Base-by-base conservation (phyloP, 2,888 invertebrate species). In the Sesia bembeciformis region DNA sequence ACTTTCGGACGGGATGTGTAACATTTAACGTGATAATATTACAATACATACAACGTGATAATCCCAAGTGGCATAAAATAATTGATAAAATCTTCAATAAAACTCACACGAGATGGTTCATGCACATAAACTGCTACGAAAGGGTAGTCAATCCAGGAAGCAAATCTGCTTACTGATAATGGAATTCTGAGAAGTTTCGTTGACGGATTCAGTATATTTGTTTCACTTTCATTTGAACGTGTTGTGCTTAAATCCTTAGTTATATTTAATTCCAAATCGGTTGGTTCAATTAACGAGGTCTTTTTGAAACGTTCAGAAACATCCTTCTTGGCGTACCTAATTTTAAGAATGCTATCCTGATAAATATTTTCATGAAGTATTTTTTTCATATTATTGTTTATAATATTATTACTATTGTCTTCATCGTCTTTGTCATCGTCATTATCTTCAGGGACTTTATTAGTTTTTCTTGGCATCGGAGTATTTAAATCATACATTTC, bases 101-200 rank as follows among this genome's bases (percentile, higher is more conserved):
- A 46, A 58, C 64, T 61, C 62, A 86, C 87, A 69, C 82, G 78
- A 7, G 68, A 72, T n/a, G 82, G 81, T 62, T 87, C 79, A 62
- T 85, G 79, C 52, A 84, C 60, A 60, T 85, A 87, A 41, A 76
- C 81, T 52, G 84, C 84, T 57, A 70, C 67, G 64, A 78, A 87
- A 7, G 85, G 80, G 61, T 76, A 81, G 41, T 78, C 67, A 4
- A 73, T 65, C 84, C 84, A 87, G n/a, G 54, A 57, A 40, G 61
- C 70, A 3, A 56, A 54, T 54, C 61, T 65, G 39, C 56, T 23
- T 23, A 23, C 23, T 23, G 23, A 23, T 23, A 23, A 23, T 23
- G 23, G 23, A 23, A 23, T 23, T 23, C 23, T 23, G 23, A 1
- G 23, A 23, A 23, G 23, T 23, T 23, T 23, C 23, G 23, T 23